Base-by-base conservation (phyloP, 2,888 invertebrate species). In the Cremastinae sp. region DNA sequence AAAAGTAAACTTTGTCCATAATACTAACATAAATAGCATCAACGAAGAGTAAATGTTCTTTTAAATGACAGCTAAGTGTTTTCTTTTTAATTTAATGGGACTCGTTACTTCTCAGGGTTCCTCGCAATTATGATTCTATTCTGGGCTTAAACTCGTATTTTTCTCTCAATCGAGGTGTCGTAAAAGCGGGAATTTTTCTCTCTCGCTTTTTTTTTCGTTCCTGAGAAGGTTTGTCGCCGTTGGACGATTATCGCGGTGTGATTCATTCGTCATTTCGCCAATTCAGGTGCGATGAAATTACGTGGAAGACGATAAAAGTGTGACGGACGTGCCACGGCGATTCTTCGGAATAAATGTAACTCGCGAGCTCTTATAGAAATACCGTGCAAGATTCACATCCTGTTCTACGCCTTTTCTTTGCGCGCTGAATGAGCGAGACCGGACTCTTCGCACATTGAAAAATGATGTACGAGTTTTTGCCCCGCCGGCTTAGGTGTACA, bases 381-480 rank as follows among this genome's bases (percentile, higher is more conserved):
- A 43, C 59, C 43, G n/a, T 22, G 43, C 28, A 49, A 68, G 68
- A 64, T 64, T 61, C 72, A 14, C 75, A 75, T 75, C 72, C 75
- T 68, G 68, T 68, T 68, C 14, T 56, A 8, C 65, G 20, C 28
- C 34, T 64, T 14, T 49, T 36, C 43, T 2, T 34, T n/a, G 28
- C 28, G 36, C 16, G 0, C 8, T n/a, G 34, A 18, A 18, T 16
- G 54, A 66, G 16, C 22, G 36, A 18, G 20, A 12, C 66, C 36
- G 18, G 65, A 54, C 53, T 51, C 38, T 47, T 54, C 45, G 43
- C 53, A 61, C 56, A 43, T 72, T 58, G 38, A 68, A 64, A 76
- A 73, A 76, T 68, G 47, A 73, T 59, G 51, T 59, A 69, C 64
- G 64, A 56, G 66, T 66, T 76, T 43, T 54, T 14, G 45, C 47